Percentiles rank a stretch among this genome's conserved stretches.
These are phyloP conservation scores for Drosophila pegasa DNA, from an alignment of 2,888 invertebrate genomes.

Conservation along the genomic window DNA sequence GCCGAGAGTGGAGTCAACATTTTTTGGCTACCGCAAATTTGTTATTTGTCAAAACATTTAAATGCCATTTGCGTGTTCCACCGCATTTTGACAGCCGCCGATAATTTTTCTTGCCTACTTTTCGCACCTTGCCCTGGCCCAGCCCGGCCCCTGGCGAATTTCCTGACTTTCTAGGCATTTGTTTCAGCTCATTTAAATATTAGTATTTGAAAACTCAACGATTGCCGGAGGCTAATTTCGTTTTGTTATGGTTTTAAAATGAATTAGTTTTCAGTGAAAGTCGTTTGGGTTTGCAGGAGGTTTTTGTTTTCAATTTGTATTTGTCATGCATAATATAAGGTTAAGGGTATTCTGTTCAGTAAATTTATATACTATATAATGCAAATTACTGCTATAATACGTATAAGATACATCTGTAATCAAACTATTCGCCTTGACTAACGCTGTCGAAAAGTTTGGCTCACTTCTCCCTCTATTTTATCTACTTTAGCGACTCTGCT, in stretches of 20 bases:
- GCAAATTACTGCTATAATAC: too few relatives aligned
- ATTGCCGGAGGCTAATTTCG: not conserved
- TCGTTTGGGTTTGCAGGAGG: not conserved
- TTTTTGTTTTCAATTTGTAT: not conserved
- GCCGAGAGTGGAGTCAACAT: slow-evolving; percentile 49
- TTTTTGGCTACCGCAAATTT: slow-evolving; percentile 75
- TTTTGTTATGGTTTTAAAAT: not conserved
- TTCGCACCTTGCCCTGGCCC: slow-evolving; percentile 61
- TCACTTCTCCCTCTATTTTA: not conserved
- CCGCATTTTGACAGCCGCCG: slow-evolving; percentile 70
- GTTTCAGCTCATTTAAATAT: slow-evolving; percentile 43
- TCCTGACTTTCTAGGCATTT: slow-evolving; percentile 41
- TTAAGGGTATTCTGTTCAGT: too few relatives aligned
- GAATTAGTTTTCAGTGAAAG: slow-evolving; percentile 43
- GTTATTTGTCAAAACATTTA: slow-evolving; percentile 81
- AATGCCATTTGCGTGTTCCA: slow-evolving; percentile 72
- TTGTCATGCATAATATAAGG: too few relatives aligned
- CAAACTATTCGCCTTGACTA: not conserved
- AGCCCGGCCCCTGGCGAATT: slow-evolving; percentile 34
- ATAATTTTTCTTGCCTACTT: slow-evolving; percentile 67
- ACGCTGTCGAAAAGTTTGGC: not conserved
- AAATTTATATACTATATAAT: not conserved
- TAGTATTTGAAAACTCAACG: not conserved
- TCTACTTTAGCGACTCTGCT: not conserved
- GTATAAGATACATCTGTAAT: not conserved